Conservation (phyloP, 1,140 invertebrate species). For the Meloidogyne hapla region DNA sequence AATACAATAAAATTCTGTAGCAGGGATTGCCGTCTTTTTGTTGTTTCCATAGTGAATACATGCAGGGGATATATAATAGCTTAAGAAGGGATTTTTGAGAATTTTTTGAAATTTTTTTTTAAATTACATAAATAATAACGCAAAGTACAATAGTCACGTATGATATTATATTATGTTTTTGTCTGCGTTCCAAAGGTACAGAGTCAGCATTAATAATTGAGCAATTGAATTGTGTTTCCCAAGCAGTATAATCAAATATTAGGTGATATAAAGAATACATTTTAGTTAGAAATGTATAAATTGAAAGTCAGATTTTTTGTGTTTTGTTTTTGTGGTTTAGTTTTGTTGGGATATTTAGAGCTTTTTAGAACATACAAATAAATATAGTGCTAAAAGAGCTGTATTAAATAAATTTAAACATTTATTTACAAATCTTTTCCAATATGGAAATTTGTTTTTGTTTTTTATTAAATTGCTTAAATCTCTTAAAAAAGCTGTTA, state of each 20-base stretch:
- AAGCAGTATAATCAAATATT: conserved; percentile 1
- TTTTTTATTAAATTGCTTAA: no score
- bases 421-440: no score
- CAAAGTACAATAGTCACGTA: background rate
- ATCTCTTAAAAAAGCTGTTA: no score
- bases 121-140: background rate
- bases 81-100: background rate
- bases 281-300: background rate
- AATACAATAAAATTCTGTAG: conserved; percentile 7
- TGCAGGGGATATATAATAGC: background rate
- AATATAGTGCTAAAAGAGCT: no score
- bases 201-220: conserved; percentile 8
- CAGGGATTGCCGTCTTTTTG: conserved; percentile 1
- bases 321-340: no score
- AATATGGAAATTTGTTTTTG: no score
- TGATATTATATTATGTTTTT: background rate
- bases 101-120: background rate
- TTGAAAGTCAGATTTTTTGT: no score
- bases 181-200: background rate
- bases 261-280: background rate
- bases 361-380: no score
- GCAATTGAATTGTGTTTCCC: background rate
- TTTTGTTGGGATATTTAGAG: no score
- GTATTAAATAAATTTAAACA: no score
- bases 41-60: background rate